Evolutionary conservation across 1,140 invertebrate genomes (phyloP).

Genomic region (Hylyphantes graminicola): DNA sequence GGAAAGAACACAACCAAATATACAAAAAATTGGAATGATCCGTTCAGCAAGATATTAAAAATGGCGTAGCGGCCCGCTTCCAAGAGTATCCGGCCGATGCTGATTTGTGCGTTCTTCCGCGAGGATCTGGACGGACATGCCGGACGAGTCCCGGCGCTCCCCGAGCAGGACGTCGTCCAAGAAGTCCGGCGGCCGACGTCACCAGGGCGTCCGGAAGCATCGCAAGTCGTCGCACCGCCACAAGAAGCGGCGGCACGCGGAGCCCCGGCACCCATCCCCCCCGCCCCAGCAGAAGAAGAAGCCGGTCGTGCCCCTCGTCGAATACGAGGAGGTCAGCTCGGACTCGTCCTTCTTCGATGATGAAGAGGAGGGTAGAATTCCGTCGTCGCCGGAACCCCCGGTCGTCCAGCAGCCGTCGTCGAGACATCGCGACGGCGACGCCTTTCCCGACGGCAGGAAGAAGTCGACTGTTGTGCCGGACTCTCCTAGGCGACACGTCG

Average conservation of each 20-base stretch:
- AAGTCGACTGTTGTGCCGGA: constrained; percentile 62
- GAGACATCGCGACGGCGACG: constrained; percentile 65
- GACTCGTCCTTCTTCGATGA: constrained; percentile 80
- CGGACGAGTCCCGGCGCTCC: constrained; percentile 2
- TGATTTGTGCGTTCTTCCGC: background rate
- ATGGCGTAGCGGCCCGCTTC: too few relatives aligned
- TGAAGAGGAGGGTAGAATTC: constrained; percentile 81
- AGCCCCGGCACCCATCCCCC: background rate
- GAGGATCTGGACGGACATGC: constrained; percentile 25
- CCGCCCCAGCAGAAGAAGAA: constrained; percentile 12
- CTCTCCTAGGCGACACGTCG: constrained; percentile 40
- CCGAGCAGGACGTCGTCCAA: background rate
- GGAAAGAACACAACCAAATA: too few relatives aligned
- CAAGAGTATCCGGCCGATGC: too few relatives aligned
- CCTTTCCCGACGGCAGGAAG: constrained; percentile 41
- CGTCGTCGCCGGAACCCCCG: constrained; percentile 16
- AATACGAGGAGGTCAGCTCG: constrained; percentile 91
- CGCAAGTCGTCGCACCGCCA: constrained; percentile 48
- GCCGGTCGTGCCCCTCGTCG: constrained; percentile 66
- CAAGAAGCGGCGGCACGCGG: constrained; percentile 34
- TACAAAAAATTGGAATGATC: too few relatives aligned
- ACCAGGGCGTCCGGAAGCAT: constrained; percentile 25
- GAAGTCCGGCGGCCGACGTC: background rate
- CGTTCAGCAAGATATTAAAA: too few relatives aligned
- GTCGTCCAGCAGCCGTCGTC: constrained; percentile 75